phyloP scores from a whole-genome alignment of 2,888 invertebrate genomes.

The Lasioglossum leucozonium region DNA sequence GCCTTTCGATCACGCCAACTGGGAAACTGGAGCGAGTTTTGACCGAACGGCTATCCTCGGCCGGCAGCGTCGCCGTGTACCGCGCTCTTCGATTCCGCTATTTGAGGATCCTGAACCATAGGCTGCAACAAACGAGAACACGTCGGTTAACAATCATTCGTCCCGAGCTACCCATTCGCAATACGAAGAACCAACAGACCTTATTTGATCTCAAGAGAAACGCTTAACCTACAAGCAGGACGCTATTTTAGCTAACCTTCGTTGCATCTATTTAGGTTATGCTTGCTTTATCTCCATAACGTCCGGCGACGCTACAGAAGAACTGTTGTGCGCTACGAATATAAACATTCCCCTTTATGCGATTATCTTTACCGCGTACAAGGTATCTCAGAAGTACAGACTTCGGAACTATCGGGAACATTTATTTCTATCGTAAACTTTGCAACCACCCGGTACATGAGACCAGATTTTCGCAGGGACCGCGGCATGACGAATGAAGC shows the following conservation, averaged over 20 bases:
- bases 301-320: background rate
- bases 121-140: slow-evolving; percentile 71
- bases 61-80: slow-evolving; percentile 51
- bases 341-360: background rate
- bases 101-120: slow-evolving; percentile 80
- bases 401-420: background rate
- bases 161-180: background rate
- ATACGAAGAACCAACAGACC: background rate
- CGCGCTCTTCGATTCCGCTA: slow-evolving; percentile 73
- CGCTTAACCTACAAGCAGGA: background rate
- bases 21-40: slow-evolving; percentile 65
- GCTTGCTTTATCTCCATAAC: background rate
- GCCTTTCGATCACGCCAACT: slow-evolving; percentile 75
- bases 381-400: background rate
- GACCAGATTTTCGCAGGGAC: background rate
- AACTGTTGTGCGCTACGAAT: background rate
- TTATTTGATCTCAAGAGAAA: background rate
- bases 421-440: background rate
- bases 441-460: background rate
- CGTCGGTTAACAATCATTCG: background rate
- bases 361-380: background rate
- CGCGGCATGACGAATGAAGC: background rate
- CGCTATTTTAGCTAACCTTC: background rate
- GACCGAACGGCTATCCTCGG: slow-evolving; percentile 60
- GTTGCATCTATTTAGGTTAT: background rate